Base-by-base conservation (phyloP, 2,797 vertebrate species). In the Pantherophis vulpinus region DNA sequence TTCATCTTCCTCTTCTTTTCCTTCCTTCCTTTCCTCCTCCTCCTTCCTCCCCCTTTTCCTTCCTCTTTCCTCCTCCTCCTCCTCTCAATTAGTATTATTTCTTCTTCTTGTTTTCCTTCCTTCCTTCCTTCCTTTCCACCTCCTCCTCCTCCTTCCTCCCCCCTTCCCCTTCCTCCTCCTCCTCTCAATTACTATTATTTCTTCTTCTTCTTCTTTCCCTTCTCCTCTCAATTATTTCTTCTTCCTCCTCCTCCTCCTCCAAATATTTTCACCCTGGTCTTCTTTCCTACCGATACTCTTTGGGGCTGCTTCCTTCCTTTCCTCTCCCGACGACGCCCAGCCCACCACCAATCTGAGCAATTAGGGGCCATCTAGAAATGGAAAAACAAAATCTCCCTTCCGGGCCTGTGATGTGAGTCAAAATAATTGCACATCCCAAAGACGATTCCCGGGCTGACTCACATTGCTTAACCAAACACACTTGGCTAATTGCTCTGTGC, bases 181-280 rank as follows among this genome's bases (percentile, higher is more conserved):
- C 4, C 55, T 56, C 55, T 56, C 55, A 55, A 55, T 13, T 3
- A 55, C 12, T 12, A 55, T 55, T 55, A 55, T 55, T 55, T 55
- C 13, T 4, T 58, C 20, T 58, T 5, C 11, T 1, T 56, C 14
- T 56, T 56, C 14, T 5, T 16, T 56, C 5, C 56, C 4, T 56
- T 5, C 56, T 18, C 4, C 55, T 56, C 55, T 56, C 55, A 55
- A 55, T 55, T 55, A 55, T 55, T 55, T 55, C 13, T 4, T 58
- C 20, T 58, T 5, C 42, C 23, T 61, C 1, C 59, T 25, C n/a
- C n/a, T n/a, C 29, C n/a, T 70, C 70, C 66, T 37, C 2, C 59
- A 92, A 13, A 88, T 89, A 90, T 91, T 91, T 93, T 83, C 89
- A 90, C 90, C 90, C 93, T 92, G 66, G 94, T 94, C 37, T 91